phyloP scores from a whole-genome alignment of 2,888 invertebrate genomes.

The Vesta saturnalis region DNA sequence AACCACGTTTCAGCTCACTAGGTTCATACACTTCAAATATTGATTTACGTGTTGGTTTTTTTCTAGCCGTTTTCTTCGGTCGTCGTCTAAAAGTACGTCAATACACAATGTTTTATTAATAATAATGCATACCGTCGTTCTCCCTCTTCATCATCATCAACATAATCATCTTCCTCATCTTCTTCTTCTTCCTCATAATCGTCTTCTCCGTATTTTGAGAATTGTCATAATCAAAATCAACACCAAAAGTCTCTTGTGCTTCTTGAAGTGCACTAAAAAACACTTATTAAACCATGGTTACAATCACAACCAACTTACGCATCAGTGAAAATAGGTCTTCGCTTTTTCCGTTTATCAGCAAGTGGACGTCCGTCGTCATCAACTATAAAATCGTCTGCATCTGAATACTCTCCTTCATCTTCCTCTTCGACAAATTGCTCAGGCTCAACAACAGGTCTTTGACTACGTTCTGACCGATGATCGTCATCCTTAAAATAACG shows the following conservation, averaged over 20 bases:
- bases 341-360: constrained; percentile 80
- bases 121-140: constrained; percentile 52
- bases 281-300: constrained; percentile 20
- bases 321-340: constrained; percentile 85
- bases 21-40: constrained; percentile 98
- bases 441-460: constrained; percentile 69
- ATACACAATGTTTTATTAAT: not conserved
- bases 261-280: constrained; percentile 84
- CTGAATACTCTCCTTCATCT: constrained; percentile 82
- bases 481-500: constrained; percentile 75
- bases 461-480: constrained; percentile 75
- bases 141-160: constrained; percentile 78
- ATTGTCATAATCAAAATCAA: constrained; percentile 96
- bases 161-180: constrained; percentile 82
- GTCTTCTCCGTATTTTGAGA: constrained; percentile 87
- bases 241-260: constrained; percentile 98
- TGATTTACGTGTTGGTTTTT: constrained; percentile 83
- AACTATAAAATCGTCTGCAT: constrained; percentile 97
- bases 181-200: constrained; percentile 87
- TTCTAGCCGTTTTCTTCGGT: constrained; percentile 79
- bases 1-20: constrained; percentile 94
- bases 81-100: constrained; percentile 57
- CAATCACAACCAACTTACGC: constrained; percentile 69
- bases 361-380: constrained; percentile 94
- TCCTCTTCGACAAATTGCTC: constrained; percentile 80